Evolutionary conservation across 2,113 vertebrate genomes (phyloP), one percentile per base, ranked within the genome.

Genomic region (Pangasianodon hypophthalmus): DNA sequence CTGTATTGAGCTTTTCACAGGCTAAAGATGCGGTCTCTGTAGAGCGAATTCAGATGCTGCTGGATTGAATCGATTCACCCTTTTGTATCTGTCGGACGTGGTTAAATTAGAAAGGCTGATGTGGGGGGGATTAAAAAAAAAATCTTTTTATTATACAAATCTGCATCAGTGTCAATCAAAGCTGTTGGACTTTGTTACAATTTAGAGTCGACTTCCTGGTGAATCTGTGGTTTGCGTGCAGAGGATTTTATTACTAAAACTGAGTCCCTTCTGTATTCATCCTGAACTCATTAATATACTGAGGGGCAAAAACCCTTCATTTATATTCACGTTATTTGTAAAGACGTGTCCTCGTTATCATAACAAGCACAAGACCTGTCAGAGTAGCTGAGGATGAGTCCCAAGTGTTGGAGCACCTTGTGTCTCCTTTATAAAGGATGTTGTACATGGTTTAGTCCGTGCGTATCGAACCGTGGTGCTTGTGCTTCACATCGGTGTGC

Each of bases 41-140:
- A 58, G 83, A 89, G 56, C 50, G 5, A 29, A 86, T 52, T 89
- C 69, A 67, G n/a, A 86, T 75, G 83, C 84, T 79, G 83, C 82
- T 5, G 83, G 56, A 86, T 85, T 85, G 44, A 58, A 89, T 89
- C 83, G 83, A 89, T 89, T 85, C 73, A 71, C 64, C 67, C 88
- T 75, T 75, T 82, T 48, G 44, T n/a, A 89, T 62, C 84, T 54
- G 88, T 86, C 88, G 48, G 83, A 62, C n/a, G 9, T 50, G 52
- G 69, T 85, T 85, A 50, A 89, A 89, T 75, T 84, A 62, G 16
- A 71, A 75, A 46, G 41, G 62, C 52, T 75, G 48, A 6, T 3
- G 60, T 6, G 41, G 41, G 84, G 44, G 41, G 58, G 4, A 0
- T 8, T 7, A 46, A 21, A 21, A 41, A 54, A 19, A 48, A 44